phyloP scores from a whole-genome alignment of 2,888 invertebrate species.

The Drosophila dives region DNA sequence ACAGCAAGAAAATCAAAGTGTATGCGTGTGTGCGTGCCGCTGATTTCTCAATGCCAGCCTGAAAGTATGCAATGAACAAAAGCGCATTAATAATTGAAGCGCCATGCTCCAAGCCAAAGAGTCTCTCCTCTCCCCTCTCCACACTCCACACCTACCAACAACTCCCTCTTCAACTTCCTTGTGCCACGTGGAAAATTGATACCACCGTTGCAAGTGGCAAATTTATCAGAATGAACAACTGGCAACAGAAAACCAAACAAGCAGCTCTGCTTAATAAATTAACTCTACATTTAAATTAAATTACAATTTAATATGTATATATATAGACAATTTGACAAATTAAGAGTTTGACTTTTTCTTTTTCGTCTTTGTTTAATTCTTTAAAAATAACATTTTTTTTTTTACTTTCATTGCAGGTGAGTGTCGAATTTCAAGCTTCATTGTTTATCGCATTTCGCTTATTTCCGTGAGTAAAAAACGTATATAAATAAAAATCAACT shows the following conservation, averaged over 20 bases:
- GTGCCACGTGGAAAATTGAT: slow-evolving; percentile 62
- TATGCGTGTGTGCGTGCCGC: slow-evolving; percentile 44
- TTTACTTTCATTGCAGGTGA: slow-evolving; percentile 55
- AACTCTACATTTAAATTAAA: slow-evolving; percentile 50
- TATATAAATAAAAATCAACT: slow-evolving; percentile 65
- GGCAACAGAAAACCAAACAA: neutral
- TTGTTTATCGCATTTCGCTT: neutral
- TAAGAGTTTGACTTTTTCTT: slow-evolving; percentile 11
- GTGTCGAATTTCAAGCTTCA: slow-evolving; percentile 29
- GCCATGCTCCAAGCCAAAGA: slow-evolving; percentile 42
- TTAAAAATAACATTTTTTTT: slow-evolving; percentile 25
- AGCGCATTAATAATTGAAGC: slow-evolving; percentile 75
- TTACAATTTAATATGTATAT: slow-evolving; percentile 37
- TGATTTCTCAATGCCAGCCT: slow-evolving; percentile 71
- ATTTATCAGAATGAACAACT: slow-evolving; percentile 54
- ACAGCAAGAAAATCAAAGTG: slow-evolving; percentile 13
- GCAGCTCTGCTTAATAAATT: slow-evolving; percentile 31
- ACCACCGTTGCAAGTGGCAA: slow-evolving; percentile 60
- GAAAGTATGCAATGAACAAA: slow-evolving; percentile 77
- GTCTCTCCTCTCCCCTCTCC: slow-evolving; percentile 7
- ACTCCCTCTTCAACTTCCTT: neutral
- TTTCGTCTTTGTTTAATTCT: slow-evolving; percentile 7
- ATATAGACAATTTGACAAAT: slow-evolving; percentile 17
- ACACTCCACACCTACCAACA: neutral
- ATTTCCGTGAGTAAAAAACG: slow-evolving; percentile 41